A percentile compares a stretch with the other conserved stretches of the same genome.
Evolutionary conservation across 2,888 invertebrate genomes (phyloP).

Genomic region (Gerris lacustris): DNA sequence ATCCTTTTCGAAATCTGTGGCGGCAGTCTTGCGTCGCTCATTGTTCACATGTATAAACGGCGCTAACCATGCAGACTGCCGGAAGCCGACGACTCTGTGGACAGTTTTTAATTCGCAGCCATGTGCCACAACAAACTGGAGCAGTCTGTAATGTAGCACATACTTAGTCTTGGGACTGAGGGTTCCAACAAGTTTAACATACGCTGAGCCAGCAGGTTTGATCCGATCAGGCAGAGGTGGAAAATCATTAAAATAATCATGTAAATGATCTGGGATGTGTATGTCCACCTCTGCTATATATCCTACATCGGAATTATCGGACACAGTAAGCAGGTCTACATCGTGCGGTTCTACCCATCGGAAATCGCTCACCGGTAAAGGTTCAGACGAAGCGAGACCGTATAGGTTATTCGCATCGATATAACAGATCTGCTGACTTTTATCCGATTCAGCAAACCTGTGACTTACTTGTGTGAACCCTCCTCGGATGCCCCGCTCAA

Average conservation of each 20-base stretch:
- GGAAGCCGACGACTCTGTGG: conserved; percentile 31
- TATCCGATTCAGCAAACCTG: background rate
- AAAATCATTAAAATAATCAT: conserved; percentile 16
- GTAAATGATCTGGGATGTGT: conserved; percentile 16
- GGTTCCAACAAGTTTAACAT: conserved; percentile 22
- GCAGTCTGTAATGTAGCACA: too few species aligned
- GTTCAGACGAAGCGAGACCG: background rate
- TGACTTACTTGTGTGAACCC: background rate
- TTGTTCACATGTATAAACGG: conserved; percentile 29
- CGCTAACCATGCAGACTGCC: conserved; percentile 31
- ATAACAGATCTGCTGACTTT: too few species aligned
- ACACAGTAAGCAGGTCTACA: conserved; percentile 7
- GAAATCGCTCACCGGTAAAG: background rate
- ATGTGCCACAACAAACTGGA: conserved; percentile 11
- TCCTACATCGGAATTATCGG: too few species aligned
- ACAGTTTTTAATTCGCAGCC: conserved; percentile 31
- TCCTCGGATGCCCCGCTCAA: background rate
- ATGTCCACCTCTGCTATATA: conserved; percentile 33
- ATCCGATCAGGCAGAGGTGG: conserved; percentile 18
- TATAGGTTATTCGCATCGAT: too few species aligned
- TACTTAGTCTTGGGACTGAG: background rate
- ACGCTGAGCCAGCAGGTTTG: conserved; percentile 8
- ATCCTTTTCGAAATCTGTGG: background rate
- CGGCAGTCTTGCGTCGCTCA: background rate
- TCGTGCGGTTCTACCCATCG: conserved; percentile 1